Conservation (phyloP, 2,888 invertebrate species). For the Calephelis perditalis region DNA sequence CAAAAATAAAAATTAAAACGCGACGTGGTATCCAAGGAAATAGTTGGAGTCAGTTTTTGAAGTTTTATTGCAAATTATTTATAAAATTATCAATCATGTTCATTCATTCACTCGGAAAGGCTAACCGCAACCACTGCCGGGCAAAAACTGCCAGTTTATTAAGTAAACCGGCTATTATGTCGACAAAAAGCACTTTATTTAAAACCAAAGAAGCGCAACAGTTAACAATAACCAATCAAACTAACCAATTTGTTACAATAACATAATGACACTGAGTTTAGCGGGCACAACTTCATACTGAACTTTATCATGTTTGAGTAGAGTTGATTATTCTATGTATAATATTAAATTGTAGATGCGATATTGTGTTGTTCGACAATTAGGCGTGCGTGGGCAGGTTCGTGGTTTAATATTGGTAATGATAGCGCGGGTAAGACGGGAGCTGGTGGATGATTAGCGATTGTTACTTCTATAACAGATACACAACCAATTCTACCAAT, state of each 20-base stretch:
- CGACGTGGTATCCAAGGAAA: too few species aligned
- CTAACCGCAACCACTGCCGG: too few species aligned
- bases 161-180: background rate
- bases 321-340: background rate
- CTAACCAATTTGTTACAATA: constrained; percentile 8
- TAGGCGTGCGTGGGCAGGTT: constrained; percentile 35
- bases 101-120: too few species aligned
- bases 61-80: too few species aligned
- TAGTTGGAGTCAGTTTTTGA: too few species aligned
- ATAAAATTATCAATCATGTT: too few species aligned
- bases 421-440: constrained; percentile 49
- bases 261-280: constrained; percentile 8
- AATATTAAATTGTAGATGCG: background rate
- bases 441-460: constrained; percentile 29
- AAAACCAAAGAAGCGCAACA: constrained; percentile 7
- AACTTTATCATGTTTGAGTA: background rate
- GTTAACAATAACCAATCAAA: constrained; percentile 10
- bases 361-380: constrained; percentile 19
- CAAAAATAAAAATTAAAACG: too few species aligned
- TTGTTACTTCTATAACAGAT: too few species aligned
- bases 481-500: too few species aligned
- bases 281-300: background rate
- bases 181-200: constrained; percentile 1
- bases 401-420: constrained; percentile 45
- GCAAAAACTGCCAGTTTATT: background rate